These are phyloP conservation scores for Xiphophorus couchianus DNA, from an alignment of 2,113 vertebrate species.

Conservation along the genomic window DNA sequence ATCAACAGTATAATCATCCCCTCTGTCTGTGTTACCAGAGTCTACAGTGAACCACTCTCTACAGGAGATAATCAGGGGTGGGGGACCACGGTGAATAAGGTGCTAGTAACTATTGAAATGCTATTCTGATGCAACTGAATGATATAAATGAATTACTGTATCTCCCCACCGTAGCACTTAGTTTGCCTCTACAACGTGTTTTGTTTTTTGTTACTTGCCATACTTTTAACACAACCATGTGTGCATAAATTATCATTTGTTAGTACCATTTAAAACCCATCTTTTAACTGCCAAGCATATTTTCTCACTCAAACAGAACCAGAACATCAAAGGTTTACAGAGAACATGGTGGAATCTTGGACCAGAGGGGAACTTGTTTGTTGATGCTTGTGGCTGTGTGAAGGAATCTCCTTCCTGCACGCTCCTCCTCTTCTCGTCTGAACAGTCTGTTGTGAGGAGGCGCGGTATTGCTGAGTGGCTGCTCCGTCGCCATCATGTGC, in stretches of 20 bases:
- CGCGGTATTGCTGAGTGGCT: constrained; percentile 65
- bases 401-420: constrained; percentile 21
- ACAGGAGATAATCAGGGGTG: constrained; percentile 57
- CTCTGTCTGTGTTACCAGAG: constrained; percentile 59
- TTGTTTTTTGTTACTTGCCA: constrained; percentile 54
- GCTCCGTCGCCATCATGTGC: constrained; percentile 56
- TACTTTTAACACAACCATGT: constrained; percentile 55
- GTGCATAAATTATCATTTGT: constrained; percentile 53
- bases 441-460: constrained; percentile 27
- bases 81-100: constrained; percentile 75
- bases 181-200: constrained; percentile 66
- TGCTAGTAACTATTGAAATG: constrained; percentile 77
- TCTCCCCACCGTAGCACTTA: constrained; percentile 67
- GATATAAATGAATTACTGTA: constrained; percentile 46
- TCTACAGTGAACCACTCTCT: constrained; percentile 61
- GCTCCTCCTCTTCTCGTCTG: constrained; percentile 25
- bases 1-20: constrained; percentile 38
- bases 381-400: constrained; percentile 28
- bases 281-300: constrained; percentile 24
- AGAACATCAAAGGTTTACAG: constrained; percentile 37
- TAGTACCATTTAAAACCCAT: constrained; percentile 53
- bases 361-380: constrained; percentile 6
- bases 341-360: constrained; percentile 26
- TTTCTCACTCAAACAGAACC: constrained; percentile 16
- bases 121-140: constrained; percentile 61